phyloP scores from a whole-genome alignment of 2,888 invertebrate genomes.

The Nipponacmea schrenckii region DNA sequence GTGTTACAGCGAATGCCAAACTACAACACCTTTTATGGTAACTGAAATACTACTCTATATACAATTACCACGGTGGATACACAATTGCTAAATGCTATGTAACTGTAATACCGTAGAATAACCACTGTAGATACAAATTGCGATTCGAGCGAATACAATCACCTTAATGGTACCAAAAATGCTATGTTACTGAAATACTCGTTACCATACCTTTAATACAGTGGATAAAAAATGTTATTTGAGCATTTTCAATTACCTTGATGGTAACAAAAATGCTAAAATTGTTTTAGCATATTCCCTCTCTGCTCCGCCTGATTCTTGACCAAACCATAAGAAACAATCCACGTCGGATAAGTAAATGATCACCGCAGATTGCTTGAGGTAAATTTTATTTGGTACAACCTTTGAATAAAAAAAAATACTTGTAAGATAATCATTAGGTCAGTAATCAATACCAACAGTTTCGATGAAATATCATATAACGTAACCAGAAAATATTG shows the following conservation, averaged over 20 bases:
- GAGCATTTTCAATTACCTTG: slow-evolving; percentile 35
- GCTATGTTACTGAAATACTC: too few species aligned
- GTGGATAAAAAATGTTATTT: background rate
- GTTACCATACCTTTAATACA: too few species aligned
- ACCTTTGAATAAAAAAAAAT: slow-evolving; percentile 27
- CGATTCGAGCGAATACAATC: too few species aligned
- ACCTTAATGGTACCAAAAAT: too few species aligned
- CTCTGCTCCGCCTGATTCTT: slow-evolving; percentile 48
- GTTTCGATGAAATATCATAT: background rate
- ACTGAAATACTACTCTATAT: too few species aligned
- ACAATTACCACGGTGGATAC: too few species aligned
- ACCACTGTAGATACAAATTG: too few species aligned
- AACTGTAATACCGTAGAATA: too few species aligned
- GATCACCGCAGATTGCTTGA: slow-evolving; percentile 48
- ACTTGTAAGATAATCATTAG: too few species aligned
- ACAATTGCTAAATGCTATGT: too few species aligned
- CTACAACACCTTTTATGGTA: too few species aligned
- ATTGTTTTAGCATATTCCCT: slow-evolving; percentile 53
- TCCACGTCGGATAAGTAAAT: slow-evolving; percentile 33
- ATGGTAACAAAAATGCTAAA: slow-evolving; percentile 44
- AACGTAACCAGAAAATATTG: background rate
- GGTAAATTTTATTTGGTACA: slow-evolving; percentile 32
- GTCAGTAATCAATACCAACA: background rate
- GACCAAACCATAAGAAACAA: slow-evolving; percentile 54
- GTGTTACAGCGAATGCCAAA: too few species aligned